Percentiles rank a stretch among this genome's conserved stretches.
Conservation (phyloP, 2,888 invertebrate genomes). For the Aspidiotus rigidus region DNA sequence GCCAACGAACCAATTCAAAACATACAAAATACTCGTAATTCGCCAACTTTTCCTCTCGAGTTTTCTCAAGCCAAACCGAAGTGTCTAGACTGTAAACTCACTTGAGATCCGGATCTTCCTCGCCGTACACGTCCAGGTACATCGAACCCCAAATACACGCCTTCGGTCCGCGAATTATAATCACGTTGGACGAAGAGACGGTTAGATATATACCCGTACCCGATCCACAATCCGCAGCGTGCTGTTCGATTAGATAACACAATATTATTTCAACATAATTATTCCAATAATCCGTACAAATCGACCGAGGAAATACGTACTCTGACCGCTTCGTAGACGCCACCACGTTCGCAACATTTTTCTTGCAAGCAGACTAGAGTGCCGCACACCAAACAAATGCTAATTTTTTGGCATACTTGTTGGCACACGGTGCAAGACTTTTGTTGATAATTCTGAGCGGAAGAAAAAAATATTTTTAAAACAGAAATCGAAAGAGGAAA, state of each 20-base stretch:
- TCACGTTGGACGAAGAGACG: conserved; percentile 88
- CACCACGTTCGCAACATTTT: conserved; percentile 72
- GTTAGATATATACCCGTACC: conserved; percentile 91
- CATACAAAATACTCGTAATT: too few relatives aligned
- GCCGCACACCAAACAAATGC: conserved; percentile 86
- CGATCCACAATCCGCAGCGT: conserved; percentile 87
- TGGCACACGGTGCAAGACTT: conserved; percentile 78
- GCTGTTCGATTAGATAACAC: conserved; percentile 48
- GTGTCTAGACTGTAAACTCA: conserved; percentile 45
- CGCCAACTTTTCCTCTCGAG: too few relatives aligned
- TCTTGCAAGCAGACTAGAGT: conserved; percentile 84
- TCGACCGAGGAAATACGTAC: conserved; percentile 44
- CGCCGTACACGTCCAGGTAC: conserved; percentile 94
- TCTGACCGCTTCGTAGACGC: conserved; percentile 71
- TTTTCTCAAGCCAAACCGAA: too few relatives aligned
- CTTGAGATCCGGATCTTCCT: conserved; percentile 97
- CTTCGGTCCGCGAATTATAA: conserved; percentile 83
- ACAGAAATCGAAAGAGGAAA: too few relatives aligned
- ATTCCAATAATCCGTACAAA: background rate
- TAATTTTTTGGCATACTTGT: conserved; percentile 79
- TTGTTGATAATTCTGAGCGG: conserved; percentile 48
- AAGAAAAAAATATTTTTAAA: background rate
- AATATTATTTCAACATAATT: background rate
- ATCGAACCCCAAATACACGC: conserved; percentile 96
- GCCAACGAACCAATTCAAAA: too few relatives aligned